Evolutionary conservation across 1,140 invertebrate genomes (phyloP), one percentile per base, ranked within the genome.

Genomic region (Drosophila quadrilineata): DNA sequence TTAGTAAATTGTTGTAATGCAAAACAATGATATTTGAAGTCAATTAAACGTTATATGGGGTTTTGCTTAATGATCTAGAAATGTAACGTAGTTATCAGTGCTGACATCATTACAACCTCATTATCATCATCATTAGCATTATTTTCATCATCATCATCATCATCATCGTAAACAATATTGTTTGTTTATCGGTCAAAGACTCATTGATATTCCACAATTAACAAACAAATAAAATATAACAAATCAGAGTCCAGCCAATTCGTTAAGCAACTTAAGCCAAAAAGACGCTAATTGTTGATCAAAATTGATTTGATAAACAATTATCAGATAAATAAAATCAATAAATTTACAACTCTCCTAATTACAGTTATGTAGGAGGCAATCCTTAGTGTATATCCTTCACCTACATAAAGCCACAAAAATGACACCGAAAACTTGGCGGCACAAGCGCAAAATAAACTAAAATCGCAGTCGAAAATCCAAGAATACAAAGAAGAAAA

Each of bases 341-440:
- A 16, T 26, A 28, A 45, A 8, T 28, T 45, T 28, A 28, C 24
- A 17, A n/a, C 24, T 17, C 8, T 16, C n/a, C 14, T 14, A 16
- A 35, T 9, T 14, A 16, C 2, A 16, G 3, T 3, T 17, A 3
- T 8, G 35, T 17, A 10, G 17, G 17, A 8, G 19, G 28, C 22
- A 9, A n/a, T n/a, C n/a, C n/a, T n/a, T n/a, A 40, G 33, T 16
- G 33, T 35, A 14, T 35, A 6, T 35, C 16, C 12, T 6, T 14
- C 12, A 10, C 14, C 3, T 8, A 12, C 19, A 56, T 21, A 29
- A 64, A 58, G 6, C 40, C 17, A 46, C 50, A 71, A 85, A 76
- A 65, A 85, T 85, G 79, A 72, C 62, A 79, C 50, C 48, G 21
- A 85, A 79, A 75, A 73, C 62, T 24, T 85, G 79, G 79, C 70